Evolutionary conservation across 1,140 invertebrate genomes (phyloP).

Genomic region (Nylanderia fulva): DNA sequence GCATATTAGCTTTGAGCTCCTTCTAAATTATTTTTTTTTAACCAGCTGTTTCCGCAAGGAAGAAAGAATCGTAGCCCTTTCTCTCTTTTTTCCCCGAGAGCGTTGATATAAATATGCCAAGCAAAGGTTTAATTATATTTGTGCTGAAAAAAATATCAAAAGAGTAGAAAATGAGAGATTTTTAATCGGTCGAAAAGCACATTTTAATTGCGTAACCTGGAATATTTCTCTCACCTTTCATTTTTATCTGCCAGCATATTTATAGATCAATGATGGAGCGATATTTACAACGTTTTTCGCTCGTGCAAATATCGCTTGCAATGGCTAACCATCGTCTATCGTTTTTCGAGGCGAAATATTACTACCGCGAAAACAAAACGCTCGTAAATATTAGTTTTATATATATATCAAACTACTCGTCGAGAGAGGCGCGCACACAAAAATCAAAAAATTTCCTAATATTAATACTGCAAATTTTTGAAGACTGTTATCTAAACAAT

Average conservation of each 20-base stretch:
- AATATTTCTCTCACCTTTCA: constrained; percentile 21
- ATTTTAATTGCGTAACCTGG: constrained; percentile 32
- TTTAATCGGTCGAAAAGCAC: not conserved
- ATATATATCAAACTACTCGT: constrained; percentile 42
- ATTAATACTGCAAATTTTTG: constrained; percentile 45
- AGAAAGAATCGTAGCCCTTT: not conserved
- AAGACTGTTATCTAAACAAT: constrained; percentile 50
- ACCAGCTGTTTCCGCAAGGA: not conserved
- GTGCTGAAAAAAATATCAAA: not conserved
- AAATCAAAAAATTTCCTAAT: constrained; percentile 51
- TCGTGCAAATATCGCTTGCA: not conserved
- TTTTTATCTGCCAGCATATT: constrained; percentile 35
- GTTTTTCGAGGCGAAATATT: constrained; percentile 54
- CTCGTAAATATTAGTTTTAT: constrained; percentile 66
- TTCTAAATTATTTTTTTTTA: constrained; percentile 21
- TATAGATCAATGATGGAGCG: constrained; percentile 20
- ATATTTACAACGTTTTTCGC: constrained; percentile 59
- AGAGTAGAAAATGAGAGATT: constrained; percentile 1
- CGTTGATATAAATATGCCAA: not conserved
- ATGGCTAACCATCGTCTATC: constrained; percentile 8
- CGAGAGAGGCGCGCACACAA: constrained; percentile 32
- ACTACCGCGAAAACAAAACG: constrained; percentile 36
- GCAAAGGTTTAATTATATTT: constrained; percentile 10
- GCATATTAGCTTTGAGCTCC: not conserved
- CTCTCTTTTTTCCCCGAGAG: too few species aligned